phyloP scores from a whole-genome alignment of 2,888 invertebrate genomes.

The Caenorhabditis sp. region DNA sequence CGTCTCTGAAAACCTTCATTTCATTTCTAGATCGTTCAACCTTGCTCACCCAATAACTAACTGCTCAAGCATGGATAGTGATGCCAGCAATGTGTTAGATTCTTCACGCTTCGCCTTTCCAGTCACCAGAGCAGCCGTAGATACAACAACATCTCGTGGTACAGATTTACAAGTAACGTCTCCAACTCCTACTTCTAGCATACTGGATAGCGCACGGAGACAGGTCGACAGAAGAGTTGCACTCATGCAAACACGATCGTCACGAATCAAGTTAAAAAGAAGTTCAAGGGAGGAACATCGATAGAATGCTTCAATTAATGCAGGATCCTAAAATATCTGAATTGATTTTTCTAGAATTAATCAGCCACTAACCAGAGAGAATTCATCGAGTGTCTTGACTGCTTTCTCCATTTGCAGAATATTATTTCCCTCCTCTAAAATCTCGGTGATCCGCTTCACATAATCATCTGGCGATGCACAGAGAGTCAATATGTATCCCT shows the following conservation, averaged over 20 bases:
- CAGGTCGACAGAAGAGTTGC: constrained; percentile 57
- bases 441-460: constrained; percentile 56
- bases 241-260: constrained; percentile 61
- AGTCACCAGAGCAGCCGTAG: constrained; percentile 63
- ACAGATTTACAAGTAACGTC: constrained; percentile 65
- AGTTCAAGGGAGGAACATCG: constrained; percentile 53
- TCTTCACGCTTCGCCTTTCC: constrained; percentile 72
- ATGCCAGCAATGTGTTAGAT: constrained; percentile 63
- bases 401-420: constrained; percentile 62
- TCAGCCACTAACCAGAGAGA: constrained; percentile 53
- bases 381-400: constrained; percentile 55
- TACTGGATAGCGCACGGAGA: constrained; percentile 57
- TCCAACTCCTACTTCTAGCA: constrained; percentile 62
- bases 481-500: constrained; percentile 77
- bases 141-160: constrained; percentile 57
- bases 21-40: not conserved
- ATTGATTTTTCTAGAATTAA: no score
- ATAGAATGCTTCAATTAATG: constrained; percentile 54
- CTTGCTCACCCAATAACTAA: constrained; percentile 50
- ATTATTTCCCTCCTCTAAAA: constrained; percentile 55
- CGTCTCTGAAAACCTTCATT: constrained; percentile 54
- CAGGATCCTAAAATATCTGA: constrained; percentile 38
- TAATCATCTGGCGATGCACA: constrained; percentile 75
- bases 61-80: constrained; percentile 69
- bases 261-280: constrained; percentile 46